A percentile compares a stretch with the other conserved stretches of the same genome.
phyloP scores from a whole-genome alignment of 2,888 invertebrate genomes.

The Eurytoma californica region DNA sequence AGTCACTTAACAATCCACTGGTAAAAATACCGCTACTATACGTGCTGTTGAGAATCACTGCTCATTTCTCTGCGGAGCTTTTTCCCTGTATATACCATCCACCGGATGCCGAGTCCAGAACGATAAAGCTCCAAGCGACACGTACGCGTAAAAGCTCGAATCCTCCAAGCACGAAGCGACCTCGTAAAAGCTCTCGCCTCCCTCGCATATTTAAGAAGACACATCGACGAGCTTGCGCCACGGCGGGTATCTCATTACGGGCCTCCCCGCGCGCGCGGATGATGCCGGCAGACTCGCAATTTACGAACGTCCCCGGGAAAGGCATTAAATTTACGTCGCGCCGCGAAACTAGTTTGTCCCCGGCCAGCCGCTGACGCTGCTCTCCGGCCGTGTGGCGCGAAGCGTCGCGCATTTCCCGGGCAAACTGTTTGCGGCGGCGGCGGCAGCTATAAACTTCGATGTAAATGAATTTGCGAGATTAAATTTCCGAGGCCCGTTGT shows the following conservation, averaged over 20 bases:
- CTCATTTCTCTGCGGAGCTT: too few species aligned
- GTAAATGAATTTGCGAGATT: conserved; percentile 6
- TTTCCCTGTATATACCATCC: too few species aligned
- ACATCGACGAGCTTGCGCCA: background rate
- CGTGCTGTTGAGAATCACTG: too few species aligned
- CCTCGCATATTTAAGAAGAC: background rate
- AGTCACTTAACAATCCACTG: too few species aligned
- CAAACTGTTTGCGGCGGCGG: too few species aligned
- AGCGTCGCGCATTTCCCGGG: background rate
- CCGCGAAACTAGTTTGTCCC: conserved; percentile 18
- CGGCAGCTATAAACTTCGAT: background rate
- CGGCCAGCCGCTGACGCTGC: background rate
- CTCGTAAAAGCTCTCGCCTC: too few species aligned
- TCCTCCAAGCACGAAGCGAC: too few species aligned
- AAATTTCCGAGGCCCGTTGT: background rate
- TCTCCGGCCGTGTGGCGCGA: background rate
- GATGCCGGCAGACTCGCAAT: conserved; percentile 20
- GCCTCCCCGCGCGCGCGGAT: background rate
- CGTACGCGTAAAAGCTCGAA: too few species aligned
- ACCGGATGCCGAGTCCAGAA: too few species aligned
- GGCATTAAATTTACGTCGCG: conserved; percentile 36
- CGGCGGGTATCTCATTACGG: conserved; percentile 27
- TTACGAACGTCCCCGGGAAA: conserved; percentile 26
- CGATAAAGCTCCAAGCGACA: too few species aligned
- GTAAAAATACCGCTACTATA: too few species aligned